phyloP scores from a whole-genome alignment of 2,113 vertebrate species.

The Axis porcinus region DNA sequence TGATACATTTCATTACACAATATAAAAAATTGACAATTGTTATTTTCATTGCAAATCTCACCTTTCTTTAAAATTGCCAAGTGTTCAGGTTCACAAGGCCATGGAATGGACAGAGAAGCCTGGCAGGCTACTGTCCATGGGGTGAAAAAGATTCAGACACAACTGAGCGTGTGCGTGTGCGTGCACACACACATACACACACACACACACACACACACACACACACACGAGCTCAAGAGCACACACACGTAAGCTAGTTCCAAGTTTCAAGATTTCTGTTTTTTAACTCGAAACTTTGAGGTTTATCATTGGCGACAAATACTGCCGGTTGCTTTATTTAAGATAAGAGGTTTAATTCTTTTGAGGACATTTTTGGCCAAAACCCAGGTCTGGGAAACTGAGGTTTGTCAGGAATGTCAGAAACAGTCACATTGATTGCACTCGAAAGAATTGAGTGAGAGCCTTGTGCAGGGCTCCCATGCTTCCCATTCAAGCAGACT shows the following conservation, averaged over 20 bases:
- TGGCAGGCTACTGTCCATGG: background rate
- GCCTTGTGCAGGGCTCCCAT: background rate
- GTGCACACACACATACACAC: background rate
- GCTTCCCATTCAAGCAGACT: background rate
- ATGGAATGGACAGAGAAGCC: background rate
- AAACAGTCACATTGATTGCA: background rate
- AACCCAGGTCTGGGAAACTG: background rate
- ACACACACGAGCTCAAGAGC: background rate
- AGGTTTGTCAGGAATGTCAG: background rate
- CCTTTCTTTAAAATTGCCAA: background rate
- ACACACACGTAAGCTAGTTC: background rate
- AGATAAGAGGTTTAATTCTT: background rate
- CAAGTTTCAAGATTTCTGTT: background rate
- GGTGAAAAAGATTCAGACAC: background rate
- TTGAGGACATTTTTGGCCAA: background rate
- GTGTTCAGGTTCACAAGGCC: background rate
- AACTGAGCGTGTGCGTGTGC: rapidly evolving
- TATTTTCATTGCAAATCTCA: background rate
- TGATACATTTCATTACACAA: background rate
- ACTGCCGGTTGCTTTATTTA: background rate
- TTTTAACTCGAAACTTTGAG: background rate
- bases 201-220: background rate
- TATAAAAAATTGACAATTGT: background rate
- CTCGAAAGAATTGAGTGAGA: rapidly evolving
- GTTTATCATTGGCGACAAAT: background rate